Conservation (phyloP, 2,797 vertebrate species). For the Phoeniculus purpureus region DNA sequence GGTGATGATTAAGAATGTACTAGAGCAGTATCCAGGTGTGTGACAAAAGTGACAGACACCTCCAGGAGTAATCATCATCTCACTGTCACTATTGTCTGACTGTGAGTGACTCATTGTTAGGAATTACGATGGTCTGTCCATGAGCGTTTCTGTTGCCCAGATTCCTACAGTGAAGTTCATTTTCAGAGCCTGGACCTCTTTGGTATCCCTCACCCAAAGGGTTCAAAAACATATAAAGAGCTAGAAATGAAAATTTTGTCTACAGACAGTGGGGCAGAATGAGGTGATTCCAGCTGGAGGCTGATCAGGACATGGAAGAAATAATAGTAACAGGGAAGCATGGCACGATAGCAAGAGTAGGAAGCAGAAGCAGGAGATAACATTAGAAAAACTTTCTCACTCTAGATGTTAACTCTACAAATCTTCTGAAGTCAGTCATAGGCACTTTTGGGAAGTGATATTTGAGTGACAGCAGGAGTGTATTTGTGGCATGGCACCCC, state of each 20-base stretch:
- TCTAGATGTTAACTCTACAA: slow-evolving; percentile 18
- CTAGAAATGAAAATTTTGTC: background rate
- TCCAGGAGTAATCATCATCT: background rate
- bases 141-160: background rate
- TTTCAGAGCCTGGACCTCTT: slow-evolving; percentile 19
- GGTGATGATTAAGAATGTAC: slow-evolving; percentile 12
- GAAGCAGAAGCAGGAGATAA: background rate
- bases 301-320: background rate
- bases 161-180: background rate
- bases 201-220: background rate
- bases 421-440: slow-evolving; percentile 1
- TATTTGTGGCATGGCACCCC: slow-evolving; percentile 23
- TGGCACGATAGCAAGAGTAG: accelerated
- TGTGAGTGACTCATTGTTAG: background rate
- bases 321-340: accelerated
- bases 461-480: slow-evolving; percentile 45
- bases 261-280: background rate
- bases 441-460: slow-evolving; percentile 50
- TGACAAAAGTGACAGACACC: slow-evolving; percentile 2
- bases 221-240: background rate
- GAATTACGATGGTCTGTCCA: background rate
- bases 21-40: slow-evolving; percentile 14
- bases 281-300: background rate
- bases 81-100: background rate
- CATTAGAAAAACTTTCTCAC: background rate